A percentile compares a stretch with the other conserved stretches of the same genome.
Evolutionary conservation across 2,888 invertebrate species (phyloP).

Genomic region (Volucella zonaria): DNA sequence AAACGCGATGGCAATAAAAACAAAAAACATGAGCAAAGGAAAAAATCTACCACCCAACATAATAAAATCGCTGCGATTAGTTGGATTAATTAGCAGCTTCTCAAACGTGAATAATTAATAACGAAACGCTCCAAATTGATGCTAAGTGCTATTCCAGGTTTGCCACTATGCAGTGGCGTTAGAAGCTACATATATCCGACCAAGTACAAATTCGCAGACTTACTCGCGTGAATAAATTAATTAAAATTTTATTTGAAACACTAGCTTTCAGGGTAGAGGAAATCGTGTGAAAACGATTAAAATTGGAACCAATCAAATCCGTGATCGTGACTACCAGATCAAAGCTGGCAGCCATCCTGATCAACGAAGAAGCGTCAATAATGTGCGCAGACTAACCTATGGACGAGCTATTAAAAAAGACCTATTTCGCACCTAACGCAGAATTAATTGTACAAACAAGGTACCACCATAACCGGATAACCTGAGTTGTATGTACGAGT

Average conservation of each 20-base stretch:
- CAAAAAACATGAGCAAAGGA: background rate
- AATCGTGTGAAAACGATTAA: conserved; percentile 26
- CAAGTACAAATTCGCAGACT: background rate
- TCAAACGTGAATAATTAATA: conserved; percentile 32
- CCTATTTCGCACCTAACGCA: background rate
- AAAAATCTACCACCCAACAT: background rate
- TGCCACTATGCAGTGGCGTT: background rate
- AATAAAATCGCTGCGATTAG: conserved; percentile 25
- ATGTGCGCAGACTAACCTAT: background rate
- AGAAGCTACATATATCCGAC: background rate
- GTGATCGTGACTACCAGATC: background rate
- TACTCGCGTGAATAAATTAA: conserved; percentile 6
- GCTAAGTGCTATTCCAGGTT: conserved; percentile 26
- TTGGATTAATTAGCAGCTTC: conserved; percentile 25
- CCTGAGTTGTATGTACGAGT: too few species aligned
- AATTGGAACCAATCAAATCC: conserved; percentile 1
- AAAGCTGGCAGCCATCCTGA: background rate
- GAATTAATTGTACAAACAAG: conserved; percentile 14
- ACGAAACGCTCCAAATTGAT: conserved; percentile 20
- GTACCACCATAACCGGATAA: background rate
- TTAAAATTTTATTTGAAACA: conserved; percentile 8
- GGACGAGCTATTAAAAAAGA: background rate
- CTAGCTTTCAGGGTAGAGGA: background rate
- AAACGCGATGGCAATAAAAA: conserved; percentile 7
- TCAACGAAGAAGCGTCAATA: background rate